Base-by-base conservation (phyloP, 2,797 vertebrate species). In the Melanotaenia boesemani region DNA sequence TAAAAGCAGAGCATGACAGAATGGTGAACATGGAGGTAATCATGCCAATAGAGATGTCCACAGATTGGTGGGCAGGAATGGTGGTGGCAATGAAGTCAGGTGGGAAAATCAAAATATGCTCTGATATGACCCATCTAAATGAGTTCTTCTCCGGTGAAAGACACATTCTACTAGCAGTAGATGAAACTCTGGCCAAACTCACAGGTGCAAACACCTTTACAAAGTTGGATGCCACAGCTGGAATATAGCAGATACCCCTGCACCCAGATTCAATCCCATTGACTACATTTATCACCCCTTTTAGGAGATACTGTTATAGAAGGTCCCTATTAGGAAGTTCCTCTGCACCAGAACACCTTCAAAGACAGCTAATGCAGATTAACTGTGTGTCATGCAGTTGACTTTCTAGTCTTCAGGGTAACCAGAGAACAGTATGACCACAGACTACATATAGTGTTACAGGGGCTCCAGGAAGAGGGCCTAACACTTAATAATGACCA, bases 351-450 rank as follows among this genome's bases (percentile, higher is more conserved):
- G n/a, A 76, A 44, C 61, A 71, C 1, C 66, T 66, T 12, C 67
- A 77, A 18, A 77, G 55, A 48, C 0, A 28, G 3, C 50, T 55
- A 1, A 76, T 32, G 3, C 74, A 70, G n/a, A 76, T 70, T 55
- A 6, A 76, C 46, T 3, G 57, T 72, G 3, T 67, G 58, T 37
- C 68, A 67, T 36, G n/a, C 63, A 0, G 37, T 63, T 6, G 39
- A 62, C 22, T 50, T 71, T 8, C 50, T 72, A 0, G 12, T 72
- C 26, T 71, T 67, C 10, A 22, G 68, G 1, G 28, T 50, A 4
- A 62, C 63, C 0, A 1, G 18, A 2, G 30, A 67, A 63, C 68
- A 77, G 28, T 63, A 66, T 26, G 61, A 63, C 26, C 4, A 44
- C 12, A 44, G 61, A 10, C 37, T 63, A 11, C 61, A 48, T 26